Conservation (phyloP, 2,797 vertebrate species). For the Artibeus lituratus region DNA sequence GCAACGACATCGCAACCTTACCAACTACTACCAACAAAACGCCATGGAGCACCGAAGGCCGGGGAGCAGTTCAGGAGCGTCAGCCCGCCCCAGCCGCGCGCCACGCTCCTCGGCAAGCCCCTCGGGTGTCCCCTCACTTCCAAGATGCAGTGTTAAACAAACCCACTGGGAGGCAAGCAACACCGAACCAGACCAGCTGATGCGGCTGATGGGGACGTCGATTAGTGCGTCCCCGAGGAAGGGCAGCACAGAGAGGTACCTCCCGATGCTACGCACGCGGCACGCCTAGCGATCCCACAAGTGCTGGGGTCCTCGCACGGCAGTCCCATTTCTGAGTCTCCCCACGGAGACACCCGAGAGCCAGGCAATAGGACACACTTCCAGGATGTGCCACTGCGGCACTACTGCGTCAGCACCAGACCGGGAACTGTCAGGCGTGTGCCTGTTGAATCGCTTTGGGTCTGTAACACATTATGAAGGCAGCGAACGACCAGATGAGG, state of each 20-base stretch:
- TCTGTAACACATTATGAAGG: not conserved
- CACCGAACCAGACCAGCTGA: not conserved
- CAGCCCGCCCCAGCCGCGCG: not conserved
- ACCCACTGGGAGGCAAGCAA: not conserved
- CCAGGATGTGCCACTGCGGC: not conserved
- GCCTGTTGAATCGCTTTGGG: not conserved
- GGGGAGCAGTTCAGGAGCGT: not conserved
- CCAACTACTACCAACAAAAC: not conserved
- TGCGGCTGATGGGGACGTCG: not conserved
- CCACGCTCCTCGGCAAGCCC: not conserved
- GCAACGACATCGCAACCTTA: not conserved
- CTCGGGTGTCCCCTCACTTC: not conserved
- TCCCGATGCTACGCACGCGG: no score
- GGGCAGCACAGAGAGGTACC: not conserved
- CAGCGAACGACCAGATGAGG: not conserved
- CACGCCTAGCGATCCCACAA: fast-evolving
- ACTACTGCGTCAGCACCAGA: not conserved
- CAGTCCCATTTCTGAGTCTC: not conserved
- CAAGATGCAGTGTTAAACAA: not conserved
- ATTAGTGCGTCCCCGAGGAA: not conserved
- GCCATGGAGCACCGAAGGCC: not conserved
- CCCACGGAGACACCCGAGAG: not conserved
- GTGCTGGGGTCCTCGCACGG: not conserved
- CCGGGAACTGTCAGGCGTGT: not conserved
- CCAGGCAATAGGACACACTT: fast-evolving